These are phyloP conservation scores for Pomacea maculata DNA, from an alignment of 1,140 invertebrate genomes.

Conservation along the genomic window DNA sequence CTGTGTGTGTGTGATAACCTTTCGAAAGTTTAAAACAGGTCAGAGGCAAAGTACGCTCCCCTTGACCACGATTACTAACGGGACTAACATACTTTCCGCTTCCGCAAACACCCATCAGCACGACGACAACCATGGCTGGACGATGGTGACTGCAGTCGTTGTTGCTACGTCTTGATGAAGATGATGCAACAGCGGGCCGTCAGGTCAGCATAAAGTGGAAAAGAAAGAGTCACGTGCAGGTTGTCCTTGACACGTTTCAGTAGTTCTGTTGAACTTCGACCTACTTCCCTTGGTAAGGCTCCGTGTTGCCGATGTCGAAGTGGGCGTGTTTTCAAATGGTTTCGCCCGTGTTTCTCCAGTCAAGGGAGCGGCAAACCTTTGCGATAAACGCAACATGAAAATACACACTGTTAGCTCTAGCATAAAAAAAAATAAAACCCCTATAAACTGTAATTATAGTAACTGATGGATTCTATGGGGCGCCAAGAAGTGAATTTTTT, in stretches of 20 bases:
- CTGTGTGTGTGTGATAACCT: background rate
- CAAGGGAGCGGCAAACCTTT: too few relatives aligned
- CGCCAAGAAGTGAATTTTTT: too few relatives aligned
- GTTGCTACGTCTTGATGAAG: background rate
- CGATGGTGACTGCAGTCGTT: background rate
- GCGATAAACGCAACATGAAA: too few relatives aligned
- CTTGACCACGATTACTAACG: background rate
- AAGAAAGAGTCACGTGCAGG: background rate
- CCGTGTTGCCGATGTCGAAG: too few relatives aligned
- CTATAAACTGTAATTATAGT: too few relatives aligned
- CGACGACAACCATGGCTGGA: conserved; percentile 32
- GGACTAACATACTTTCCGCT: conserved; percentile 49
- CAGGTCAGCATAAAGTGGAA: background rate
- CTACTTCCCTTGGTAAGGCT: too few relatives aligned
- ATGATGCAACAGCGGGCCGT: background rate
- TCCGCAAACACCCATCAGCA: conserved; percentile 57
- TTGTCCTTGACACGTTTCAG: background rate
- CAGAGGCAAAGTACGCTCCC: background rate
- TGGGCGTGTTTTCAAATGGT: too few relatives aligned
- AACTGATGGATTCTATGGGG: too few relatives aligned
- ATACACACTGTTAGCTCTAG: too few relatives aligned
- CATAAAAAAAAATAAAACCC: too few relatives aligned
- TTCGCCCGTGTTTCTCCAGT: too few relatives aligned
- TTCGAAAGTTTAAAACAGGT: too few relatives aligned
- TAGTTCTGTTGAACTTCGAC: background rate